Percentiles rank a stretch among this genome's conserved stretches.
phyloP scores from a whole-genome alignment of 2,113 vertebrate species.

The Phaetusa simplex region DNA sequence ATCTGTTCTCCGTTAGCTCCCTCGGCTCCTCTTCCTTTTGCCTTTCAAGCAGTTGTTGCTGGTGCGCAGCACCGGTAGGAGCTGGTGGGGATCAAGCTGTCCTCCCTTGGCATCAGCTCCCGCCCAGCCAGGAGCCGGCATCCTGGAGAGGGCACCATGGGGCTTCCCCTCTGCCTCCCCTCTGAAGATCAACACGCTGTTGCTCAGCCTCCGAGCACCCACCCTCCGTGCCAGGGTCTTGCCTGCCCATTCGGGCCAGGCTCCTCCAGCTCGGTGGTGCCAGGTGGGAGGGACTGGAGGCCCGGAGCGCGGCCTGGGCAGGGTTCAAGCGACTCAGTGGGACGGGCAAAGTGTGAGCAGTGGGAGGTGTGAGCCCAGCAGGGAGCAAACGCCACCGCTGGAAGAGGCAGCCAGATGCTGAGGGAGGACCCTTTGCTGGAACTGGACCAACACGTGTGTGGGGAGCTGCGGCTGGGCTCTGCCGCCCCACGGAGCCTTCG shows the following conservation, averaged over 20 bases:
- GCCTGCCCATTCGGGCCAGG: rapidly evolving
- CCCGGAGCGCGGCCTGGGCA: rapidly evolving
- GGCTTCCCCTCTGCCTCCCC: not conserved
- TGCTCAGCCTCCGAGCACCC: not conserved
- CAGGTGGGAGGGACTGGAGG: no score
- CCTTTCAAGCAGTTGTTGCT: not conserved
- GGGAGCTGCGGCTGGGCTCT: not conserved
- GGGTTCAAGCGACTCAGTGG: rapidly evolving
- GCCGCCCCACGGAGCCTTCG: not conserved
- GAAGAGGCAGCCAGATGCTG: not conserved
- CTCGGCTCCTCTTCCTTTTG: not conserved
- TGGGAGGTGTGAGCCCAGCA: not conserved
- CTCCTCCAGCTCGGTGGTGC: not conserved
- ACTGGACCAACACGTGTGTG: rapidly evolving
- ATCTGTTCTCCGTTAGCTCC: not conserved
- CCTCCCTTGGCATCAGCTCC: not conserved
- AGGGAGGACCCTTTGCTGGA: not conserved
- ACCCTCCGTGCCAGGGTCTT: not conserved
- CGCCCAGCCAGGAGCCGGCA: not conserved
- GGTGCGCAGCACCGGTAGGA: not conserved
- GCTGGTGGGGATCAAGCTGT: not conserved
- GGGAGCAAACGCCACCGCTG: not conserved
- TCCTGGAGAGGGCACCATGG: rapidly evolving
- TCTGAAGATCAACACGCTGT: not conserved
- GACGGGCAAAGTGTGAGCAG: not conserved